Evolutionary conservation across 2,113 vertebrate genomes (phyloP), one percentile per base, ranked within the genome.

Genomic region (Poicephalus meyeri): DNA sequence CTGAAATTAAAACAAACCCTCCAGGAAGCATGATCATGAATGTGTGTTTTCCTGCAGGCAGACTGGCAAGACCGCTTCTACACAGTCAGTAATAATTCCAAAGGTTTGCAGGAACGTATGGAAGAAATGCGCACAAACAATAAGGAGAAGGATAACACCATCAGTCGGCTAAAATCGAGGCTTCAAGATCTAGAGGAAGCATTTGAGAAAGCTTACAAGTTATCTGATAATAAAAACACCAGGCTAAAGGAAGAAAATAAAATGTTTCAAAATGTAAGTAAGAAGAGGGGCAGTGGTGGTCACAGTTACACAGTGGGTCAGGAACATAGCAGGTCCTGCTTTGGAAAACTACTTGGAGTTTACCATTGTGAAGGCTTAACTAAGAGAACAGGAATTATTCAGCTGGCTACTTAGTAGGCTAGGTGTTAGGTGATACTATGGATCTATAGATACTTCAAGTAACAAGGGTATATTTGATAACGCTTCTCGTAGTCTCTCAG

Each of bases 231-330:
- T 61, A 98, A 98, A 95, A 99, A 99, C 74, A 97, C 98, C 0
- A 97, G 96, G 83, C 97, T 98, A 12, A 98, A 99, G 86, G 98
- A 98, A 46, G 99, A 99, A 96, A 98, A 98, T 97, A 99, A 98
- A 92, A 99, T 99, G 98, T 99, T 99, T 97, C 99, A 99, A 91
- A 98, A 99, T 21, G 99, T 99, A 96, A 99, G 99, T 95, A 23
- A 39, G 73, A 21, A 66, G 50, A 33, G 0, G 16, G 33, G 7
- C 1, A 3, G 1, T 37, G 16, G 14, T 29, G 13, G 21, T 42
- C 28, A 37, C 28, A 26, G 23, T 14, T 72, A 8, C 13, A 12
- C 2, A 3, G 49, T 8, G 2, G 6, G 4, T 37, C 18, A 41
- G 1, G 2, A 44, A 8, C 20, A 5, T 20, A 16, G 53, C 23